Evolutionary conservation across 2,797 vertebrate genomes (phyloP), one percentile per base, ranked within the genome.

Genomic region (Oryzias dopingdopingensis): DNA sequence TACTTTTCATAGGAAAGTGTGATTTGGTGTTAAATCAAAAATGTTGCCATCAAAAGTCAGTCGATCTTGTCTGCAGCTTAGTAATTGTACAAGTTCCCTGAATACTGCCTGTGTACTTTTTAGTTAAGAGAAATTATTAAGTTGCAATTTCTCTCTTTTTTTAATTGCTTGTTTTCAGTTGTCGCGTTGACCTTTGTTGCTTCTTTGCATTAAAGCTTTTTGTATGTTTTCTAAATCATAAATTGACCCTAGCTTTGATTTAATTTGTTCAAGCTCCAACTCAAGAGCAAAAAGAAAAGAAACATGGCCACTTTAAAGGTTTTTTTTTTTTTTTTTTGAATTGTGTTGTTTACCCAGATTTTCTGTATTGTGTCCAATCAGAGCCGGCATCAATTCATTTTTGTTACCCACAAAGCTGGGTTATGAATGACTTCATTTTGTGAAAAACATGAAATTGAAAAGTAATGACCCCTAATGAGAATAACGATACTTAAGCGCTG

Each of bases 211-310:
- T 94, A 92, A 86, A 80, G 83, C 93, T 92, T 29, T 88, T 81
- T 95, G 92, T 96, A 94, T 89, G 93, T 94, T 92, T 92, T 88
- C 91, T 90, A 75, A 72, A 94, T 92, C 92, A 91, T 93, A 89
- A 93, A 89, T 95, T 95, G 93, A 96, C 93, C 94, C 89, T 92
- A 95, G 93, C 91, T 94, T 96, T 94, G 92, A 94, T 93, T 92
- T 93, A 90, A 89, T 86, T 87, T 89, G 85, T 88, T 87, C 60
- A 91, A 92, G 88, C 82, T 79, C 67, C 59, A 84, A 83, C 59
- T 12, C 32, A 8, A 32, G 32, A 37, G 32, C 32, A 37, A 79
- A 64, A 56, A 62, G 69, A 70, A 77, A 79, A 80, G 84, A 81
- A 83, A 91, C 89, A 90, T 87, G 89, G 91, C 91, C 93, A 91